phyloP scores from a whole-genome alignment of 1,140 invertebrate genomes.

The Hyles vespertilio region DNA sequence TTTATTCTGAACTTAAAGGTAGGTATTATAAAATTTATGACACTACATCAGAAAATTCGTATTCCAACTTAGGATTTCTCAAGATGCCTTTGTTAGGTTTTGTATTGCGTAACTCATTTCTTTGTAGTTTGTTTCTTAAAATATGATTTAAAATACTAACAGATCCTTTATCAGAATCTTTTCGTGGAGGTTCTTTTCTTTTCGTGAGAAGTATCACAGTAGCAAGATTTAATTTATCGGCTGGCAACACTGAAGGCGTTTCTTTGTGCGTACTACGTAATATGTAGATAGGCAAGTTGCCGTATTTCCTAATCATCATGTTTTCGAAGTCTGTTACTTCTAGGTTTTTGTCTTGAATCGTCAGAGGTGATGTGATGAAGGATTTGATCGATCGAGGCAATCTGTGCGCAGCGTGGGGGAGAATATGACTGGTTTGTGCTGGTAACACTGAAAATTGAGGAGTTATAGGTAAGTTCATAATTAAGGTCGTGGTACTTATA shows the following conservation, averaged over 20 bases:
- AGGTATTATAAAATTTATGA: neutral
- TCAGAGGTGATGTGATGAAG: neutral
- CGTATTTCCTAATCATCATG: neutral
- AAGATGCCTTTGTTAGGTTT: neutral
- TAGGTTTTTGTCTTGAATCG: neutral
- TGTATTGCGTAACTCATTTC: neutral
- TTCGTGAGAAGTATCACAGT: neutral
- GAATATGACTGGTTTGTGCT: neutral
- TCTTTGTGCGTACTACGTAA: neutral
- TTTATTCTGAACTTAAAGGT: no score
- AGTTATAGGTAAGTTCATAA: neutral
- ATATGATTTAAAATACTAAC: neutral
- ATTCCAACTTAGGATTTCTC: neutral
- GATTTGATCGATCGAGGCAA: neutral
- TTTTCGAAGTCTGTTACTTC: slow-evolving; percentile 1
- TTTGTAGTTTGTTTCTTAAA: neutral
- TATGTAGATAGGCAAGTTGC: neutral
- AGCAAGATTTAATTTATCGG: neutral
- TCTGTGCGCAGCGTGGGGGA: neutral
- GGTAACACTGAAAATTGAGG: neutral
- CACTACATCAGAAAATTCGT: neutral
- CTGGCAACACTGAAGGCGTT: neutral
- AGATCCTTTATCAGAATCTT: no score
- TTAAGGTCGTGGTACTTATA: neutral
- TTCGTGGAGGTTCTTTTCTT: no score